Base-by-base conservation (phyloP, 2,888 invertebrate genomes). In the Opisthograptis luteolata region DNA sequence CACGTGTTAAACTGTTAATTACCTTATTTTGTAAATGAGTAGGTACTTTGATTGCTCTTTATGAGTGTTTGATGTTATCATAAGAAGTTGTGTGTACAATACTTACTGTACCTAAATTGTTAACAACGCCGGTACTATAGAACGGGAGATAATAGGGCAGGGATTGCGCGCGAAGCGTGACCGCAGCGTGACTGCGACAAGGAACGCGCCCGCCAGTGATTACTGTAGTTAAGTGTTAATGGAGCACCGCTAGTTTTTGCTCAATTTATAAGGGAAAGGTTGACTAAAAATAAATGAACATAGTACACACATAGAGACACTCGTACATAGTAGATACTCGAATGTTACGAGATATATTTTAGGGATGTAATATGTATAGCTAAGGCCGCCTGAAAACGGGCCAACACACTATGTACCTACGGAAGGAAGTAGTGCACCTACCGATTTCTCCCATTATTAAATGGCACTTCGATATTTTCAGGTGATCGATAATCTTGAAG, bases 401-500 rank as follows among this genome's bases (percentile, higher is more conserved):
- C n/a, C n/a, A n/a, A n/a, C n/a, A n/a, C n/a, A n/a, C n/a, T n/a
- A n/a, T n/a, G n/a, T n/a, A n/a, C n/a, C n/a, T n/a, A n/a, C n/a
- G n/a, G n/a, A n/a, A n/a, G n/a, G n/a, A n/a, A 24, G 9, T 17
- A 3, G 17, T 3, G 17, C 17, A 3, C 17, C 17, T 31, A 9
- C 8, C 5, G 7, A 20, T 20, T 20, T 5, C 13, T 12, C 1
- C 20, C 7, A 8, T 13, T 9, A 17, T 1, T 4, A 9, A 6
- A 6, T 35, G 27, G 9, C 19, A 12, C 10, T 22, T 15, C 14
- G 10, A 32, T 31, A 12, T 35, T 64, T 72, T 47, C 25, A 89
- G 89, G 86, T 84, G 17, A 75, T 90, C 39, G 87, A 90, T 31
- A 81, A 81, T 57, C 55, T 75, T 25, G 81, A 83, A 58, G 86